A percentile compares a stretch with the other conserved stretches of the same genome.
phyloP scores from a whole-genome alignment of 2,797 vertebrate genomes.

The Silurus aristotelis region DNA sequence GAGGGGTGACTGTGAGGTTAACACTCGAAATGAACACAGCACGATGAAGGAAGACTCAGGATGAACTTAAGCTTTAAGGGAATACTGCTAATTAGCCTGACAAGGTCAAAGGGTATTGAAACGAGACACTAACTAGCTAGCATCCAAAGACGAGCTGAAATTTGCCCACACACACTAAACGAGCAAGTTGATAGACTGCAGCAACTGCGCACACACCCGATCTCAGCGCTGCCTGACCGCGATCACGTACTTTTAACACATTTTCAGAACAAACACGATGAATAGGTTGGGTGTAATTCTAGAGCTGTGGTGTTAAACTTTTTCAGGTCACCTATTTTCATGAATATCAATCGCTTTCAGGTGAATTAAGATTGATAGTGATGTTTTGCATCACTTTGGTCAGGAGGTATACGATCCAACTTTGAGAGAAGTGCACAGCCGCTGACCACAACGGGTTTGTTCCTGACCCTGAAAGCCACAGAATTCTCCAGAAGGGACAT shows the following conservation, averaged over 20 bases:
- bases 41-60: slow-evolving; percentile 46
- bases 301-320: slow-evolving; percentile 31
- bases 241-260: slow-evolving; percentile 13
- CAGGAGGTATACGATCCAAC: not conserved
- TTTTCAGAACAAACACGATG: not conserved
- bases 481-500: slow-evolving; percentile 36
- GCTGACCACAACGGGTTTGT: not conserved
- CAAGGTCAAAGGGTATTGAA: slow-evolving; percentile 60
- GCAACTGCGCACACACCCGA: slow-evolving; percentile 51
- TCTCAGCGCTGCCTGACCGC: slow-evolving; percentile 22
- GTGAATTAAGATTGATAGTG: slow-evolving; percentile 33
- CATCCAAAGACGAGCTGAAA: slow-evolving; percentile 46
- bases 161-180: slow-evolving; percentile 16
- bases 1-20: slow-evolving; percentile 41
- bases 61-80: slow-evolving; percentile 42
- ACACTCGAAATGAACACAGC: slow-evolving; percentile 28
- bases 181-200: slow-evolving; percentile 24
- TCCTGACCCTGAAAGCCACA: slow-evolving; percentile 24
- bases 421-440: not conserved
- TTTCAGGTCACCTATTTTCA: slow-evolving; percentile 17
- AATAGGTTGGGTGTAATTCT: slow-evolving; percentile 9
- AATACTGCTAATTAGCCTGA: slow-evolving; percentile 57
- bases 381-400: slow-evolving; percentile 18
- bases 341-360: slow-evolving; percentile 13
- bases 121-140: slow-evolving; percentile 54